These are phyloP conservation scores for Protophormia terraenovae DNA, from an alignment of 2,888 invertebrate species.

Conservation along the genomic window DNA sequence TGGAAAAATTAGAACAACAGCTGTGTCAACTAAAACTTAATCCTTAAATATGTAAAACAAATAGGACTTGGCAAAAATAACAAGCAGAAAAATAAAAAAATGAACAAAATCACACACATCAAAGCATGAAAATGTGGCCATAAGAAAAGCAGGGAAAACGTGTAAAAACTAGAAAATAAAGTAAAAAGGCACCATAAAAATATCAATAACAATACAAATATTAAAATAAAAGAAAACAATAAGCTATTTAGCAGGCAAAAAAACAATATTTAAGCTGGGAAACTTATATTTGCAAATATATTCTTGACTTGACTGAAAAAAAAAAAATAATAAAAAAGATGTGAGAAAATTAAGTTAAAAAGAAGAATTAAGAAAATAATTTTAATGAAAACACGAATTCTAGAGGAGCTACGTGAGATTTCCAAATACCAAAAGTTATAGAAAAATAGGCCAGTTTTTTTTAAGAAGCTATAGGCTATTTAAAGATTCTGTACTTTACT, in stretches of 20 bases:
- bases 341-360: too few species aligned
- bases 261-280: not conserved
- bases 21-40: conserved; percentile 66
- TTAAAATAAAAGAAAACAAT: conserved; percentile 10
- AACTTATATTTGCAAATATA: too few species aligned
- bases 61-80: conserved; percentile 51
- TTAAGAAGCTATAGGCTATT: too few species aligned
- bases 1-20: conserved; percentile 58
- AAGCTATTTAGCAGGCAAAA: not conserved
- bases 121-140: not conserved
- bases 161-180: not conserved
- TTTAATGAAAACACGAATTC: not conserved
- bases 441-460: not conserved
- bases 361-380: not conserved
- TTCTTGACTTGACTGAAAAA: too few species aligned
- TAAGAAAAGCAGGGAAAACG: not conserved
- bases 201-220: conserved; percentile 51
- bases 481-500: too few species aligned
- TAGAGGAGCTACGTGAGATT: not conserved
- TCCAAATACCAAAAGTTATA: not conserved
- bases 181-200: not conserved
- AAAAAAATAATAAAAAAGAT: too few species aligned
- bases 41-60: conserved; percentile 67
- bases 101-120: not conserved
- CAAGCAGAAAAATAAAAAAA: conserved; percentile 5